Percentiles rank a stretch among this genome's conserved stretches.
Conservation (phyloP, 2,888 invertebrate species). For the Dynastes tityus region DNA sequence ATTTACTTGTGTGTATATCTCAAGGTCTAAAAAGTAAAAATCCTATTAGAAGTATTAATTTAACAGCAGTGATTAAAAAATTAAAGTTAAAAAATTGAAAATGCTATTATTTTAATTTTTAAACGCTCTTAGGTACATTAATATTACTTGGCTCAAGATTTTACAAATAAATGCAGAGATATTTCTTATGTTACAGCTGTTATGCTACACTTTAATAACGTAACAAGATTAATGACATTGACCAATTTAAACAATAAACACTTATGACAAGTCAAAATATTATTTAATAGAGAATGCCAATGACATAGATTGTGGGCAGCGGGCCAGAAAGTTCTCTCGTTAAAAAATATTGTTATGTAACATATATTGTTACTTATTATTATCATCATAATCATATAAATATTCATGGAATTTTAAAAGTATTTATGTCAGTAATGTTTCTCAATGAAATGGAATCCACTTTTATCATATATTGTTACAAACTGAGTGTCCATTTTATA, state of each 20-base stretch:
- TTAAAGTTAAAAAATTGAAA: neutral
- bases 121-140: neutral
- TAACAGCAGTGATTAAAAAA: neutral
- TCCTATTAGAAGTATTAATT: neutral
- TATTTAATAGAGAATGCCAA: slow-evolving; percentile 14
- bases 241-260: slow-evolving; percentile 33
- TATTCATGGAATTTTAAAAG: too few relatives aligned
- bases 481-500: too few relatives aligned
- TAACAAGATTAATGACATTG: slow-evolving; percentile 32
- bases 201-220: neutral
- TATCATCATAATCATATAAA: too few relatives aligned
- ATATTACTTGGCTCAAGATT: neutral
- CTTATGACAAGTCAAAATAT: slow-evolving; percentile 12
- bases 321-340: neutral
- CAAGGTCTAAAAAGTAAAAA: slow-evolving; percentile 29
- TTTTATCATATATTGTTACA: too few relatives aligned
- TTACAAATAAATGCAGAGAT: neutral
- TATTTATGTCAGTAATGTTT: too few relatives aligned
- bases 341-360: neutral
- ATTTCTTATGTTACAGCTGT: slow-evolving; percentile 8
- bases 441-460: too few relatives aligned
- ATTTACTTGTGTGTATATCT: slow-evolving; percentile 3
- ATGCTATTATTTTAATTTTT: neutral
- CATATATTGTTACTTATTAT: neutral
- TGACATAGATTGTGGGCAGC: neutral